phyloP scores from a whole-genome alignment of 1,140 invertebrate species.

The Oedothorax gibbosus region DNA sequence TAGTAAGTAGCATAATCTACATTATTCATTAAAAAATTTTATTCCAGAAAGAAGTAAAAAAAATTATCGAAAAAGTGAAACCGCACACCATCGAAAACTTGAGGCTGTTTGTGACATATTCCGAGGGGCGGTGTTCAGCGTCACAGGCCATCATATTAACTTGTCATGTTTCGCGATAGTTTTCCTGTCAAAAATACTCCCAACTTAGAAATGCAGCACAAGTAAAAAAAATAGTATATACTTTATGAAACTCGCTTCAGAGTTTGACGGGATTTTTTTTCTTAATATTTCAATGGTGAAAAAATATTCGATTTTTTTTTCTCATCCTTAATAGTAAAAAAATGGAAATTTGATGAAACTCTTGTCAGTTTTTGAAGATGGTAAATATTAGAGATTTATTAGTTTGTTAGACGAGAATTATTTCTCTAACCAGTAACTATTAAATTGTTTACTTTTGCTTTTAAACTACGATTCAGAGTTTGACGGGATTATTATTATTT shows the following conservation, averaged over 20 bases:
- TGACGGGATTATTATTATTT: too few relatives aligned
- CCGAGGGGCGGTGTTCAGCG: slow-evolving; percentile 16
- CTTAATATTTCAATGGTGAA: slow-evolving; percentile 32
- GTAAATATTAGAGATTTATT: neutral
- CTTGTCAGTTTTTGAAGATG: slow-evolving; percentile 22
- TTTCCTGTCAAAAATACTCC: slow-evolving; percentile 43
- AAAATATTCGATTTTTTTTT: neutral
- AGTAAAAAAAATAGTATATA: neutral
- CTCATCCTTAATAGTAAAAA: neutral
- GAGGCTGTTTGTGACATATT: slow-evolving; percentile 45
- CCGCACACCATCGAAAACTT: slow-evolving; percentile 31
- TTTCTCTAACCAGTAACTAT: too few relatives aligned
- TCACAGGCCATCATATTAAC: slow-evolving; percentile 44
- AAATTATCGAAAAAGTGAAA: neutral
- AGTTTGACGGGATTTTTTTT: slow-evolving; percentile 16
- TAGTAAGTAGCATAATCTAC: too few relatives aligned
- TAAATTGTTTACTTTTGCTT: too few relatives aligned
- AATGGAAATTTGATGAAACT: slow-evolving; percentile 37
- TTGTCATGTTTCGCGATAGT: slow-evolving; percentile 49
- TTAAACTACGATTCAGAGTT: too few relatives aligned
- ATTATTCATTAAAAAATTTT: too few relatives aligned
- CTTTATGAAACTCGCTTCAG: too few relatives aligned
- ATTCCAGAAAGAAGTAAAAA: too few relatives aligned
- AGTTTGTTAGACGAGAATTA: too few relatives aligned
- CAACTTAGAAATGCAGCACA: slow-evolving; percentile 8